These are phyloP conservation scores for Rhinoderma darwinii DNA, from an alignment of 2,113 vertebrate species.

Conservation along the genomic window DNA sequence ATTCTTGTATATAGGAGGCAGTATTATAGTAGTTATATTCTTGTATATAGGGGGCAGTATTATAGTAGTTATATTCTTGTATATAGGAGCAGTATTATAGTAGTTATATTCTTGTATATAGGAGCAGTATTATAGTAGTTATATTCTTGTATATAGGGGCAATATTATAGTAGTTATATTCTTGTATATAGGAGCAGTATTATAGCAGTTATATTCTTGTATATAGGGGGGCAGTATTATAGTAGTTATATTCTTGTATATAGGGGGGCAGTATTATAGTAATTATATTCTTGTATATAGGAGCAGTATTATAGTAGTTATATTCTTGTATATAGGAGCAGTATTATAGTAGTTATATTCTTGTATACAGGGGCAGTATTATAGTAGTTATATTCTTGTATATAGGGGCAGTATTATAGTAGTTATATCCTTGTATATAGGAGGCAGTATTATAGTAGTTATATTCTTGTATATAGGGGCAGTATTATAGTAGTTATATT, in stretches of 20 bases:
- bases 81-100: no score
- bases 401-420: no score
- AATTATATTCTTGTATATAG: background rate
- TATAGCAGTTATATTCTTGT: constrained; percentile 18
- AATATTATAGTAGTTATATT: constrained; percentile 12
- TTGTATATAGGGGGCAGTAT: no score
- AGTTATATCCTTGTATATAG: no score
- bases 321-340: background rate
- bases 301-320: background rate
- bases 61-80: no score
- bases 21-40: no score
- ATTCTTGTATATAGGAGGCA: no score
- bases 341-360: constrained; percentile 6
- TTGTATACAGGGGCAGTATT: no score
- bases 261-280: background rate
- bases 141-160: constrained; percentile 5
- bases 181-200: constrained; percentile 4
- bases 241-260: background rate
- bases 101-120: constrained; percentile 3
- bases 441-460: no score
- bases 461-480: no score
- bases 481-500: no score
- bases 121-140: constrained; percentile 17
- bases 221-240: constrained; percentile 1
- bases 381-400: no score